Evolutionary conservation across 1,140 invertebrate genomes (phyloP).

Genomic region (Sminthurinus signatus): DNA sequence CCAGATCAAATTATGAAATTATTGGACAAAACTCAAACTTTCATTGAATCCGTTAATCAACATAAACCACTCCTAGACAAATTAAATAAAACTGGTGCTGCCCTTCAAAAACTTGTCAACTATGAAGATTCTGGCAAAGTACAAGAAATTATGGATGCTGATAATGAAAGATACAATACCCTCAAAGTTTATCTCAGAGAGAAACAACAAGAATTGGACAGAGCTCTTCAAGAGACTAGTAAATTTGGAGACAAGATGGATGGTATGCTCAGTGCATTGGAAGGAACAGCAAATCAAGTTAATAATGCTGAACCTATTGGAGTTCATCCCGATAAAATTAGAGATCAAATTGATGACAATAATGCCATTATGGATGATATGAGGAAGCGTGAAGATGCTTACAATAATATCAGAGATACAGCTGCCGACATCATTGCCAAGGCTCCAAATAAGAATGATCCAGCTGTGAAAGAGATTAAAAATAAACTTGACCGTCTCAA

Average conservation of each 20-base stretch:
- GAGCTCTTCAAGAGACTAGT: conserved; percentile 67
- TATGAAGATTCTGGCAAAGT: conserved; percentile 81
- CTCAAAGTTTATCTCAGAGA: conserved; percentile 74
- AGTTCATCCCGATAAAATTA: conserved; percentile 86
- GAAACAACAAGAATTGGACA: conserved; percentile 84
- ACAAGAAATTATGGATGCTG: conserved; percentile 75
- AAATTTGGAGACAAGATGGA: conserved; percentile 93
- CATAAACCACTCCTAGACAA: conserved; percentile 93
- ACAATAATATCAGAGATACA: conserved; percentile 84
- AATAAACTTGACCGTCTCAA: conserved; percentile 88
- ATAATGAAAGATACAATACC: conserved; percentile 81
- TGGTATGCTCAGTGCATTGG: conserved; percentile 88
- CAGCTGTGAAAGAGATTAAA: conserved; percentile 87
- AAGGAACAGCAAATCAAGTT: conserved; percentile 81
- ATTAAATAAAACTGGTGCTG: conserved; percentile 89
- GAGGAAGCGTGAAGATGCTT: conserved; percentile 81
- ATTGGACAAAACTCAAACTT: conserved; percentile 87
- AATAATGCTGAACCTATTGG: conserved; percentile 85
- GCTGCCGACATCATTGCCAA: conserved; percentile 92
- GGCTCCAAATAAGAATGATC: conserved; percentile 78
- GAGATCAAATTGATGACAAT: conserved; percentile 93
- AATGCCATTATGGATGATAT: conserved; percentile 81
- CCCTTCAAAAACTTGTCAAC: conserved; percentile 73
- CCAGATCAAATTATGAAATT: conserved; percentile 88
- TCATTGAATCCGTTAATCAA: conserved; percentile 83